phyloP scores from a whole-genome alignment of 1,140 invertebrate genomes.

The Drosophila ercepeae region DNA sequence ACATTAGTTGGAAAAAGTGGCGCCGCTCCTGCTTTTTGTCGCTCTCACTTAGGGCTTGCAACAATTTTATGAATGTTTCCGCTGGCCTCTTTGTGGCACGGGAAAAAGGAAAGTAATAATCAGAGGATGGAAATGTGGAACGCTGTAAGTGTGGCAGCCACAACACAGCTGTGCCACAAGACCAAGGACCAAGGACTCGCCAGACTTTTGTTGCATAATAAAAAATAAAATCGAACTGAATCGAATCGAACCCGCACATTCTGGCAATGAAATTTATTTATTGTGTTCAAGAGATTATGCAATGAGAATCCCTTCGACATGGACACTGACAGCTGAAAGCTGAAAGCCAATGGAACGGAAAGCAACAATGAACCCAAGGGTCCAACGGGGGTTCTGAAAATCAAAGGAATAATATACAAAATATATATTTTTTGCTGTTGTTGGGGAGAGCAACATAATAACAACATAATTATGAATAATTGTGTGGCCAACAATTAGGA shows the following conservation, averaged over 20 bases:
- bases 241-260: neutral
- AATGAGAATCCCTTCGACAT: neutral
- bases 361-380: neutral
- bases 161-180: no score
- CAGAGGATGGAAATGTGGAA: conserved; percentile 24
- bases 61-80: conserved; percentile 27
- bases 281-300: conserved; percentile 1
- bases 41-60: neutral
- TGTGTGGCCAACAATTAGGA: conserved; percentile 32
- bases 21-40: neutral
- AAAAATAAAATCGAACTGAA: neutral
- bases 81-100: conserved; percentile 15
- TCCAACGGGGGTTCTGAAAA: neutral
- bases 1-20: conserved; percentile 10
- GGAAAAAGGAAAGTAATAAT: neutral
- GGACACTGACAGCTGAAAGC: conserved; percentile 1
- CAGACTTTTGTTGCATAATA: neutral
- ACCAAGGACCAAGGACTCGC: neutral
- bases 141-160: neutral
- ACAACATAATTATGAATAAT: conserved; percentile 56
- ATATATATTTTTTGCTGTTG: neutral
- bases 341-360: conserved; percentile 1
- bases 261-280: neutral
- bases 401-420: conserved; percentile 17
- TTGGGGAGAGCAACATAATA: neutral